Base-by-base conservation (phyloP, 2,113 vertebrate species). In the Cavia aperea region DNA sequence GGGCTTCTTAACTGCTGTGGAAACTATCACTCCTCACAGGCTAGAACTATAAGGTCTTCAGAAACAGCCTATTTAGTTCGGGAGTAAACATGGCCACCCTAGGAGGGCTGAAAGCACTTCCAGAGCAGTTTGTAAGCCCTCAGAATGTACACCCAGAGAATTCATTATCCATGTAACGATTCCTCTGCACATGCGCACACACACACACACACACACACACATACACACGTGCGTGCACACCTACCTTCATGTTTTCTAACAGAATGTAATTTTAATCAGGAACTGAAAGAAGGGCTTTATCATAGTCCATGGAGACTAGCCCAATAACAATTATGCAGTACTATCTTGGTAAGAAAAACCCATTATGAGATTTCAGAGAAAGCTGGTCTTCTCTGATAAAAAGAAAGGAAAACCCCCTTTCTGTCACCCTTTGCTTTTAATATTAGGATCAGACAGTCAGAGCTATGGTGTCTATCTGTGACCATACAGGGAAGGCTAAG, bases 311-410 rank as follows among this genome's bases (percentile, higher is more conserved):
- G 29, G 62, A 43, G 54, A 39, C 21, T 21, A 13, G n/a, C 31
- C 56, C 36, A 39, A 0, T 43, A 39, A 60, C 18, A 12, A 83
- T 5, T 16, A 15, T 24, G 16, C 6, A 43, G 49, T 8, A 23
- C 7, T 15, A 7, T 1, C 46, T 14, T 23, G 29, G 21, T 29
- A n/a, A 79, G 10, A 10, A 11, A 0, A 11, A 58, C 2, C 3
- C 65, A 2, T 3, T 16, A 26, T 62, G 13, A 92, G 15, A 60
- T 62, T 83, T 29, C 56, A 33, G 24, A 79, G 56, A 62, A 86
- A 60, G 2, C 5, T 26, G 18, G 75, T 46, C 58, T 90, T 60
- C 56, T 39, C 36, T 79, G 10, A 66, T 19, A 6, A 66, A 75
- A 81, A 51, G 12, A 70, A 75, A 81, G 58, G 21, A n/a, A 70